phyloP scores from a whole-genome alignment of 2,888 invertebrate species.

The Xestia xanthographa region DNA sequence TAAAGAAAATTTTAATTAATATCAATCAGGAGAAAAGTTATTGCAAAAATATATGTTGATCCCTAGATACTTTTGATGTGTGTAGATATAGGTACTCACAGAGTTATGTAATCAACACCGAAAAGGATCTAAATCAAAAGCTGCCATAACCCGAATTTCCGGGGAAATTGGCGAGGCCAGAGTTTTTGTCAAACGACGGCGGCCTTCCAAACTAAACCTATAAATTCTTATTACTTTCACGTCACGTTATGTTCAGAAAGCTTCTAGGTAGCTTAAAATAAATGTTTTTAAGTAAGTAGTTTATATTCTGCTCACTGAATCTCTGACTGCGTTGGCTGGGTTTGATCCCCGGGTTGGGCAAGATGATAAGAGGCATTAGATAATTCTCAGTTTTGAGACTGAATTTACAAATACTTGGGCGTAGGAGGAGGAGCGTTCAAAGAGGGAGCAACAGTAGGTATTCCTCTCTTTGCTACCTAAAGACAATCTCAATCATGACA shows the following conservation, averaged over 20 bases:
- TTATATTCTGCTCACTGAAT: slow-evolving; percentile 33
- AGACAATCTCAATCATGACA: background rate
- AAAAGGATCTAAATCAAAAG: slow-evolving; percentile 48
- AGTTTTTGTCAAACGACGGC: slow-evolving; percentile 51
- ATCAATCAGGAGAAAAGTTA: too few species aligned
- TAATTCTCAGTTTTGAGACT: background rate
- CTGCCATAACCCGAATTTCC: slow-evolving; percentile 41
- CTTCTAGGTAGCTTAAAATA: slow-evolving; percentile 27
- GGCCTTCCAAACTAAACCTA: slow-evolving; percentile 46
- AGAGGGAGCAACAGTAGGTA: background rate
- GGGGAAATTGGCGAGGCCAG: slow-evolving; percentile 21
- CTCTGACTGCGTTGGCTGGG: background rate
- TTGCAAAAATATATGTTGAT: too few species aligned
- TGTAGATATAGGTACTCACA: slow-evolving; percentile 7
- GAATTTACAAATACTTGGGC: background rate
- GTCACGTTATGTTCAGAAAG: slow-evolving; percentile 44
- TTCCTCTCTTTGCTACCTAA: background rate
- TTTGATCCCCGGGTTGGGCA: background rate
- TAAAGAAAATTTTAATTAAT: too few species aligned
- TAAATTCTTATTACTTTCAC: slow-evolving; percentile 59
- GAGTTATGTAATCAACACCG: slow-evolving; percentile 39
- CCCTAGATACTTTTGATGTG: too few species aligned
- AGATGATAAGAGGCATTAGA: background rate
- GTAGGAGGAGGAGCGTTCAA: background rate
- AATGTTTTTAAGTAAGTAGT: slow-evolving; percentile 8